Evolutionary conservation across 2,113 vertebrate genomes (phyloP), one percentile per base, ranked within the genome.

Genomic region (Channa maculata): DNA sequence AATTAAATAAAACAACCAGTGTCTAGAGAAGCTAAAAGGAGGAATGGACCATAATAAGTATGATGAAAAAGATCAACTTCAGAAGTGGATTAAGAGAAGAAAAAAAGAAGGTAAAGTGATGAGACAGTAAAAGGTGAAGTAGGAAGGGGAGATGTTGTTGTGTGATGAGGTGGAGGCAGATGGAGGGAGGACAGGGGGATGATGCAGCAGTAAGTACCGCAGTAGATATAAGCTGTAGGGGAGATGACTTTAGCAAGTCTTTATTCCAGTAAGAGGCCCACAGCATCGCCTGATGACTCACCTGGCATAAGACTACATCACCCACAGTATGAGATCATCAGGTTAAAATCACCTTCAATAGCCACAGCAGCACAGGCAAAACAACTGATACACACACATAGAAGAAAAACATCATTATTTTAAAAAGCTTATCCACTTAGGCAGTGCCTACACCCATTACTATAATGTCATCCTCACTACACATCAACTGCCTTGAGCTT

Each of bases 301-400:
- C 82, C 83, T 89, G 83, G 60, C 24, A 67, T 86, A 73, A 63
- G 71, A 58, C 63, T 76, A 59, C 84, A 87, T 91, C 86, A 86
- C 61, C 63, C 67, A 70, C 71, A 52, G 68, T 3, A 65, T 93
- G 91, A 92, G 64, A 85, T 93, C 89, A 91, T 87, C 80, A 87
- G 79, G 79, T 86, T 73, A 65, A 76, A 76, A 69, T 77, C 65
- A 65, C 58, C 53, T n/a, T 65, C 44, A 5, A 48, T 38, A 9
- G 51, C 66, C 13, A 8, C 41, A 62, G 5, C 54, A 46, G 39
- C 45, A 64, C 41, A 38, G 45, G 52, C 37, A 65, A 68, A 68
- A 52, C 46, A 45, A 54, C 62, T 12, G 1, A 49, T 4, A 53
- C 34, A 64, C 37, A 50, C 10, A 38, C 48, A 24, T 24, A 24